Base-by-base conservation (phyloP, 2,888 invertebrate species). In the Drosophila neotestacea region DNA sequence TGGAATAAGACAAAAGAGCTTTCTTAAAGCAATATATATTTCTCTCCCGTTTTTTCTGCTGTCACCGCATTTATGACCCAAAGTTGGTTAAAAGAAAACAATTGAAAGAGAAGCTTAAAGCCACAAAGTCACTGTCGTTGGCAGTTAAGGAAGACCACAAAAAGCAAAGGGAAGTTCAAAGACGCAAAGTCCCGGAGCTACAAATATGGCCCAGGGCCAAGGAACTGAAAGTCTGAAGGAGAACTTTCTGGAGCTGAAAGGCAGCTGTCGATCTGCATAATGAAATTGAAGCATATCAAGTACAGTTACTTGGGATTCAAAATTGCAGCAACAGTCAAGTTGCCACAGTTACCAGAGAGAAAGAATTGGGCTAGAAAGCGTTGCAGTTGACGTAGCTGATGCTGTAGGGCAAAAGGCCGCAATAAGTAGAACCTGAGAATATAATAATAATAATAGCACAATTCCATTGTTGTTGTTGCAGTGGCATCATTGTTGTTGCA, bases 261-360 rank as follows among this genome's bases (percentile, higher is more conserved):
- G 68, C 72, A 66, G 70, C 61, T 69, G 85, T 69, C 83, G 78
- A 85, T 85, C 83, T 85, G 83, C 81, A 78, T 85, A 85, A 85
- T 83, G 70, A 78, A 80, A 83, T 78, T 69, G 63, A 72, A 41
- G 81, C 61, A 58, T 71, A 81, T 73, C 71, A 79, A 55, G 85
- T 70, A 83, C 83, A 80, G 83, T 83, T 85, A 83, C 62, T 63
- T 41, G 58, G 51, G 73, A 54, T 10, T 44, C 39, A 22, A 75
- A 68, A 66, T 66, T 60, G 65, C 65, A 66, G 47, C n/a, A 44
- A 36, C 47, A 28, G 51, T n/a, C 11, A 28, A 27, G 16, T 30
- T 30, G 41, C 28, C 27, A 28, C n/a, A 44, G 64, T 28, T 22
- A 6, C 22, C 0, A 11, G 36, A 42, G 54, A 39, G 48, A 11